Base-by-base conservation (phyloP, 2,797 vertebrate genomes). In the Masticophis lateralis region DNA sequence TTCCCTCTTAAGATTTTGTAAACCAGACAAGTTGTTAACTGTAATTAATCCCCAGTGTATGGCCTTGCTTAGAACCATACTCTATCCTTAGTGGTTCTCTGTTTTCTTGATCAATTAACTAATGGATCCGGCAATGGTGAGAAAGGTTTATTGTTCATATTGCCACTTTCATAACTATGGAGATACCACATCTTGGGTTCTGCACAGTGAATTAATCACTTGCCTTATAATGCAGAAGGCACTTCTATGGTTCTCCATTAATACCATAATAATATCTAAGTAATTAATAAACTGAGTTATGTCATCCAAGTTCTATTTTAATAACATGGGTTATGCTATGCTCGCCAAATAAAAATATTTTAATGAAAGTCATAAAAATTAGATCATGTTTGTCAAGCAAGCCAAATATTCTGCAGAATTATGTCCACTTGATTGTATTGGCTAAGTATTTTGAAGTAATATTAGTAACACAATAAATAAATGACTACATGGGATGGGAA, bases 331-430 rank as follows among this genome's bases (percentile, higher is more conserved):
- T 83, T 43, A 28, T 87, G 28, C 25, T n/a, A 18, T 25, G 47
- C 12, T 37, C 86, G 69, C 57, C 66, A 86, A 91, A 91, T 60
- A 79, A 79, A 9, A 43, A n/a, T 56, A 60, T 88, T 83, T 83
- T 91, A 10, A 61, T 91, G 43, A 10, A 93, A 74, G 55, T 79
- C 63, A 55, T 47, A 83, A 93, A 91, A 83, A 91, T 89, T 66
- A 89, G 86, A 91, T 93, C 90, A 91, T 69, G 55, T 13, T 83
- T 88, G n/a, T 89, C 86, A 91, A 91, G 89, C 56, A 53, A 91
- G 87, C 87, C 69, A 89, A 93, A 37, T 63, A n/a, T 60, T 91
- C 90, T 89, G 86, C 28, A 93, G 27, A n/a, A 60, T 93, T 69
- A 51, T 83, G 18, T 89, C 90, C 55, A 53, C 32, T 83, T 27